Conservation (phyloP, 2,888 invertebrate species). For the Drosophila sordidapex region DNA sequence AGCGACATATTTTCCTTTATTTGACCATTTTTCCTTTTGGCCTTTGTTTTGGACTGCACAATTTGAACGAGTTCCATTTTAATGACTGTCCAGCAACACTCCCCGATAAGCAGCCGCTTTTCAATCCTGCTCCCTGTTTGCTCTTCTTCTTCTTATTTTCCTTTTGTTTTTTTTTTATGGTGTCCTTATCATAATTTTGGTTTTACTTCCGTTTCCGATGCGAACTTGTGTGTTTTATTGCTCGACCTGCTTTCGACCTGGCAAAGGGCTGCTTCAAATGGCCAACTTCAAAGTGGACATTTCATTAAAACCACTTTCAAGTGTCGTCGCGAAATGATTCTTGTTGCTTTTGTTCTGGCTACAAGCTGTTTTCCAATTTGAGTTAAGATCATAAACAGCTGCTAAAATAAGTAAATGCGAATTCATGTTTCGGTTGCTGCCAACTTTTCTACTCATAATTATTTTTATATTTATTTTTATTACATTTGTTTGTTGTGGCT, state of each 20-base stretch:
- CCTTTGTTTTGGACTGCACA: conserved; percentile 48
- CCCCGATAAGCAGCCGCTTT: conserved; percentile 9
- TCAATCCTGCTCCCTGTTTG: conserved; percentile 3
- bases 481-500: conserved; percentile 66
- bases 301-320: conserved; percentile 62
- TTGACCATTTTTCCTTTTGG: conserved; percentile 11
- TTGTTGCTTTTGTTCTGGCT: conserved; percentile 26
- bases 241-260: conserved; percentile 4
- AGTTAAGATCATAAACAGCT: conserved; percentile 21
- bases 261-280: conserved; percentile 37
- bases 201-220: conserved; percentile 52
- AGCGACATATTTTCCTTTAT: conserved; percentile 63
- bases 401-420: conserved; percentile 18
- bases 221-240: conserved; percentile 44
- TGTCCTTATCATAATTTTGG: conserved; percentile 65
- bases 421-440: conserved; percentile 15
- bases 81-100: conserved; percentile 58
- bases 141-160: conserved; percentile 3
- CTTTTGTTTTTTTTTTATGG: not conserved
- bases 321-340: conserved; percentile 23
- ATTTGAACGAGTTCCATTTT: conserved; percentile 65
- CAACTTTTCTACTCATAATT: conserved; percentile 61
- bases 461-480: conserved; percentile 66
- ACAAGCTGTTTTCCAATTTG: conserved; percentile 57
- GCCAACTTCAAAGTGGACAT: conserved; percentile 70